phyloP scores from a whole-genome alignment of 1,140 invertebrate genomes.

The Leguminivora glycinivorella region DNA sequence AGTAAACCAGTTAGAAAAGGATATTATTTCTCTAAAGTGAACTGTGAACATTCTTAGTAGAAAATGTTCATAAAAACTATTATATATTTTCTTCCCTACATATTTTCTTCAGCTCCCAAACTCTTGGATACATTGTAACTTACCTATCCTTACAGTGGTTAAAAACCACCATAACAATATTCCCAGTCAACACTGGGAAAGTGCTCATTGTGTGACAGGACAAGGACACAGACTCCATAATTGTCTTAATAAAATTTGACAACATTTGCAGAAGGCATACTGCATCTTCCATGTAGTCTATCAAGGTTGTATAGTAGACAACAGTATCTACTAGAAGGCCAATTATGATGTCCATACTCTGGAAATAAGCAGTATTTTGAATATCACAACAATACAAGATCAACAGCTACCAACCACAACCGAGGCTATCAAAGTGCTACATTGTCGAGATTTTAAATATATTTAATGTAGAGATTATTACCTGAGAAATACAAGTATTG shows the following conservation, averaged over 20 bases:
- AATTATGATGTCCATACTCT: constrained; percentile 51
- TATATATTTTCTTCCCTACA: too few species aligned
- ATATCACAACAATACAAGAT: background rate
- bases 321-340: constrained; percentile 40
- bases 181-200: constrained; percentile 52
- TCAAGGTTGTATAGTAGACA: constrained; percentile 35
- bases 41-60: too few species aligned
- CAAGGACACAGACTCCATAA: constrained; percentile 48
- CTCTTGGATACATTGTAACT: background rate
- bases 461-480: constrained; percentile 30
- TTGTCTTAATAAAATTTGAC: constrained; percentile 48
- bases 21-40: too few species aligned
- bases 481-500: constrained; percentile 50
- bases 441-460: too few species aligned
- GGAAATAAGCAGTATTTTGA: constrained; percentile 3
- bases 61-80: too few species aligned
- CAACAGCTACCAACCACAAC: too few species aligned
- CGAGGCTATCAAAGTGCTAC: too few species aligned
- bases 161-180: constrained; percentile 60
- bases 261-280: constrained; percentile 51
- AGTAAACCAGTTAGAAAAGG: too few species aligned
- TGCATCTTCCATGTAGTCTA: constrained; percentile 50
- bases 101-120: too few species aligned
- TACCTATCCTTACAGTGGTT: constrained; percentile 67
- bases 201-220: constrained; percentile 48